These are phyloP conservation scores for Gallinago paraguaiae DNA, from an alignment of 2,113 vertebrate species.

Conservation along the genomic window DNA sequence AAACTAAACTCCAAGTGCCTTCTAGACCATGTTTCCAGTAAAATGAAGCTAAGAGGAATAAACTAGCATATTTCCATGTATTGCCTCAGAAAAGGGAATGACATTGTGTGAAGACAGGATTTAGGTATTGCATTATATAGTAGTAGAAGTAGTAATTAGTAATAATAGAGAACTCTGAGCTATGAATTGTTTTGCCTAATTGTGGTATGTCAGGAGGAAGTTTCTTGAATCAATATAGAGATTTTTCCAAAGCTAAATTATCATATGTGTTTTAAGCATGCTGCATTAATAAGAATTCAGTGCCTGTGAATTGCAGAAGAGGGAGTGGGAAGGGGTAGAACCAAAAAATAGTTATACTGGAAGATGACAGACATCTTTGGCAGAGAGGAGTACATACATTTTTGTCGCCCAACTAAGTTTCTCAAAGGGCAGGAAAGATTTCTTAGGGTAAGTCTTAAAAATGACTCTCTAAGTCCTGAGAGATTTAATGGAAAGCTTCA, in stretches of 20 bases:
- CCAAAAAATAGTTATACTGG: background rate
- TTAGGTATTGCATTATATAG: background rate
- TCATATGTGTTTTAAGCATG: background rate
- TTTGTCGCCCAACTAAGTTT: background rate
- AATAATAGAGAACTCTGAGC: background rate
- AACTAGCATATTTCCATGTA: background rate
- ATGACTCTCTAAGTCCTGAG: background rate
- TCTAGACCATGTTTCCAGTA: background rate
- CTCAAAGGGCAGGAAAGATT: background rate
- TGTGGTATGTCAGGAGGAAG: background rate
- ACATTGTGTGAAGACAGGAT: background rate
- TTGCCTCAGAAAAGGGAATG: background rate
- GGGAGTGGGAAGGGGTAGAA: background rate
- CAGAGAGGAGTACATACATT: background rate
- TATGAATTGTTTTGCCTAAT: background rate
- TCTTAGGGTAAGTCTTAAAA: background rate
- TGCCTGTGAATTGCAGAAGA: background rate
- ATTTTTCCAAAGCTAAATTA: background rate
- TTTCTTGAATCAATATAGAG: background rate
- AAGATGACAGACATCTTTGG: background rate
- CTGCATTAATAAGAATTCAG: background rate
- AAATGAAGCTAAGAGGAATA: background rate
- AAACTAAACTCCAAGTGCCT: background rate
- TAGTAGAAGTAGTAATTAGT: background rate
- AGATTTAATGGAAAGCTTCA: background rate